A percentile compares a stretch with the other conserved stretches of the same genome.
Evolutionary conservation across 2,113 vertebrate genomes (phyloP).

Genomic region (Eleginops maclovinus): DNA sequence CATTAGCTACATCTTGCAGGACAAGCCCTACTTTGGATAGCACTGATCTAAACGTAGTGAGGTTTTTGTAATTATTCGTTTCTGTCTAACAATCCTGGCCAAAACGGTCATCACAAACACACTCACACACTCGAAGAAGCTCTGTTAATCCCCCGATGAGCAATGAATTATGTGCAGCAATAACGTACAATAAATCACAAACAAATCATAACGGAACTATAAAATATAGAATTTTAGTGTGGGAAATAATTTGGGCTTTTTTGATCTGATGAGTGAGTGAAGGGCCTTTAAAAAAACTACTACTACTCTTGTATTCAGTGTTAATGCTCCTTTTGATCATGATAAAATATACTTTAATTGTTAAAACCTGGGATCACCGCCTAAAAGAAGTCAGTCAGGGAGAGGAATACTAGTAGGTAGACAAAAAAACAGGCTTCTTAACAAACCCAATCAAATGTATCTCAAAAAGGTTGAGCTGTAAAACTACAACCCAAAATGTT

Average conservation of each 20-base stretch:
- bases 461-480: background rate
- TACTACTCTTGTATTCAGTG: background rate
- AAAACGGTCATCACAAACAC: background rate
- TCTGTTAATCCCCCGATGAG: no score
- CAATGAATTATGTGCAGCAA: no score
- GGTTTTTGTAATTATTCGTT: background rate
- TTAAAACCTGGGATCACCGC: background rate
- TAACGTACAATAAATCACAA: no score
- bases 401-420: background rate
- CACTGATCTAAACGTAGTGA: background rate
- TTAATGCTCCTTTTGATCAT: background rate
- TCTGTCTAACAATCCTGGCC: background rate
- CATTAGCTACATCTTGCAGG: no score
- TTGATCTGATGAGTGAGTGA: no score
- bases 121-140: background rate
- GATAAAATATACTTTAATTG: background rate
- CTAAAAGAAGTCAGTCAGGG: background rate
- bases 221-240: no score
- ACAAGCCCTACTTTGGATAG: no score
- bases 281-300: no score
- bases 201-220: no score
- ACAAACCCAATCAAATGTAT: background rate
- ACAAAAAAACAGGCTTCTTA: background rate
- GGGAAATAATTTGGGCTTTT: no score
- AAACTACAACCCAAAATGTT: background rate